Evolutionary conservation across 2,113 vertebrate genomes (phyloP).

Genomic region (Sula dactylatra): DNA sequence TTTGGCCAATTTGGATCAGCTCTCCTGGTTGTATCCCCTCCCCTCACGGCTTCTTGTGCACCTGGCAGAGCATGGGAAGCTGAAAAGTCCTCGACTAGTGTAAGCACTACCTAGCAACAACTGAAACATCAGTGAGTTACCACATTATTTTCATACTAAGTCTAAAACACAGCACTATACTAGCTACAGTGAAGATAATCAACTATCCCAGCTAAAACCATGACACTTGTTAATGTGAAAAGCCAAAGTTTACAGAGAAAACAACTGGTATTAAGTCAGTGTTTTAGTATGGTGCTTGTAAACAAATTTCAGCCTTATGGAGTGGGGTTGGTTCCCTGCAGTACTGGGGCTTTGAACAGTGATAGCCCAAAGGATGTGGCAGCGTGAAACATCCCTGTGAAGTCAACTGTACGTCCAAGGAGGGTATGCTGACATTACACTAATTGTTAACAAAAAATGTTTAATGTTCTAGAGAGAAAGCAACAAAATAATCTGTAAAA

Average conservation of each 20-base stretch:
- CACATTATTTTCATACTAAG: too few relatives aligned
- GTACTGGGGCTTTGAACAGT: not conserved
- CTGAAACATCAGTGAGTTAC: too few relatives aligned
- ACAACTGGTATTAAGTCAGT: rapidly evolving
- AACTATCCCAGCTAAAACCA: too few relatives aligned
- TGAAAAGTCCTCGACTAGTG: too few relatives aligned
- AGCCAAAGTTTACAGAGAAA: not conserved
- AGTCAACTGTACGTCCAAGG: rapidly evolving
- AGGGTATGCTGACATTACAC: rapidly evolving
- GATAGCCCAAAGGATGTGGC: not conserved
- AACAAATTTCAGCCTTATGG: not conserved
- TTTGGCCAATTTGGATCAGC: too few relatives aligned
- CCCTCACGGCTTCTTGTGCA: too few relatives aligned
- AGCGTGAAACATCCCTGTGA: not conserved
- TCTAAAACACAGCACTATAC: too few relatives aligned
- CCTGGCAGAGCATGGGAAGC: too few relatives aligned
- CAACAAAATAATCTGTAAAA: not conserved
- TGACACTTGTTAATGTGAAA: not conserved
- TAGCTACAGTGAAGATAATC: too few relatives aligned
- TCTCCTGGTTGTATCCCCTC: too few relatives aligned
- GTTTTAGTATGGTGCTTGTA: not conserved
- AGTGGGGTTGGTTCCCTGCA: not conserved
- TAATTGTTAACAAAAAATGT: not conserved
- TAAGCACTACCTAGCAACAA: too few relatives aligned
- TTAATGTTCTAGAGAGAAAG: not conserved